A percentile compares a stretch with the other conserved stretches of the same genome.
phyloP scores from a whole-genome alignment of 2,113 vertebrate genomes.

The Pheucticus melanocephalus region DNA sequence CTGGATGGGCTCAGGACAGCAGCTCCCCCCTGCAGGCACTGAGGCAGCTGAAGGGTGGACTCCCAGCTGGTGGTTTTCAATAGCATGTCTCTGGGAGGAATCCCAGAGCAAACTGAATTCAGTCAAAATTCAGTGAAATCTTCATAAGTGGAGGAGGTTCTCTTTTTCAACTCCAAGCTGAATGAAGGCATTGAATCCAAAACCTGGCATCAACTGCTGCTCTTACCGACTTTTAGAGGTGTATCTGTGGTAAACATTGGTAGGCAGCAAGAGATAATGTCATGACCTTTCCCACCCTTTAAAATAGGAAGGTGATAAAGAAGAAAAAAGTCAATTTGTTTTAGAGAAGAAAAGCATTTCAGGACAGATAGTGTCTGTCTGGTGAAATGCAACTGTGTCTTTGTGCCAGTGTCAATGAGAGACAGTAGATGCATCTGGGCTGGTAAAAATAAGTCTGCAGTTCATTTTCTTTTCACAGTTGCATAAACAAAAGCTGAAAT shows the following conservation, averaged over 20 bases:
- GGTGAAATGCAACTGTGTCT: not conserved
- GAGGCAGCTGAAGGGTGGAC: not conserved
- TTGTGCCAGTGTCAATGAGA: not conserved
- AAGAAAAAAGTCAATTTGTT: not conserved
- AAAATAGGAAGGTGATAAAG: not conserved
- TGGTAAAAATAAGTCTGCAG: not conserved
- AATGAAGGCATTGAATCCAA: not conserved
- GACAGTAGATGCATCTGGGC: not conserved
- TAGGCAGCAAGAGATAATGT: not conserved
- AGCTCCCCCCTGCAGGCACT: not conserved
- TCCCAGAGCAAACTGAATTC: not conserved
- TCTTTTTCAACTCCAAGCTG: not conserved
- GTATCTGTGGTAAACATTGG: not conserved
- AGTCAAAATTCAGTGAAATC: not conserved
- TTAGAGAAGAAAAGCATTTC: not conserved
- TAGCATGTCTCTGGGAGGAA: fast-evolving
- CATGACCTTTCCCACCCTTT: not conserved
- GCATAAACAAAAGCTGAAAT: not conserved
- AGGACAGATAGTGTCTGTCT: not conserved
- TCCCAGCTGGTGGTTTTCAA: not conserved
- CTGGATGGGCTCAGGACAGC: not conserved
- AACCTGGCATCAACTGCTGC: not conserved
- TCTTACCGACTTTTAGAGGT: not conserved
- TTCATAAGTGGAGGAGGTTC: not conserved
- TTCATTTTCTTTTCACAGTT: not conserved